Evolutionary conservation across 2,888 invertebrate species (phyloP).

Genomic region (Xanthostigma xanthostigma): DNA sequence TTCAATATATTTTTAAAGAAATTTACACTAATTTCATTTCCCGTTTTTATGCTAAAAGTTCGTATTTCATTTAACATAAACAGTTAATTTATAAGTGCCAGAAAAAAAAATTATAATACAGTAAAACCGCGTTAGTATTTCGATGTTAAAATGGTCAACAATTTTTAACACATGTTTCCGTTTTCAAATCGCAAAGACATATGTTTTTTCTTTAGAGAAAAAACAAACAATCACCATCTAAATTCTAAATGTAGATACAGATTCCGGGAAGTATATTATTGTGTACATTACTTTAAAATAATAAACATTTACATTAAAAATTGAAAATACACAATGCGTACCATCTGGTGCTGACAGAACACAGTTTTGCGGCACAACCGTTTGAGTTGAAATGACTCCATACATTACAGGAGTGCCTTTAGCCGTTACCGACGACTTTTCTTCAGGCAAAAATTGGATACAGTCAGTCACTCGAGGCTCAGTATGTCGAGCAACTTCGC

Average conservation of each 20-base stretch:
- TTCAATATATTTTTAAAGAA: too few relatives aligned
- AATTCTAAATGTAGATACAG: too few relatives aligned
- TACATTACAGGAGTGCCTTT: conserved; percentile 32
- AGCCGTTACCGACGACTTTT: conserved; percentile 29
- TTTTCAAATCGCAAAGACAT: neutral
- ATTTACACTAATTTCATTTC: too few relatives aligned
- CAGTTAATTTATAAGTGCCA: neutral
- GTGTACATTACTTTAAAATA: conserved; percentile 16
- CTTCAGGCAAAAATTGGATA: conserved; percentile 38
- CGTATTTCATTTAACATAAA: too few relatives aligned
- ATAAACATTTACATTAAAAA: neutral
- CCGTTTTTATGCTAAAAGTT: too few relatives aligned
- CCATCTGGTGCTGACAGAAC: conserved; percentile 40
- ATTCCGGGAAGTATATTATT: neutral
- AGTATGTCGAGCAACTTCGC: conserved; percentile 32
- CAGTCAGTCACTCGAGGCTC: conserved; percentile 27
- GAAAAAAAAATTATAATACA: neutral
- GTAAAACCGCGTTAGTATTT: neutral
- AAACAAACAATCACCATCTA: neutral
- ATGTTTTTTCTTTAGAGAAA: neutral
- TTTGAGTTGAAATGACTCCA: conserved; percentile 46
- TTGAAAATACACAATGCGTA: neutral
- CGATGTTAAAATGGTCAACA: neutral
- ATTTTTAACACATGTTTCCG: neutral
- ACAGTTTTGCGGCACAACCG: conserved; percentile 43